Base-by-base conservation (phyloP, 2,888 invertebrate genomes). In the Stegana nigrithorax region DNA sequence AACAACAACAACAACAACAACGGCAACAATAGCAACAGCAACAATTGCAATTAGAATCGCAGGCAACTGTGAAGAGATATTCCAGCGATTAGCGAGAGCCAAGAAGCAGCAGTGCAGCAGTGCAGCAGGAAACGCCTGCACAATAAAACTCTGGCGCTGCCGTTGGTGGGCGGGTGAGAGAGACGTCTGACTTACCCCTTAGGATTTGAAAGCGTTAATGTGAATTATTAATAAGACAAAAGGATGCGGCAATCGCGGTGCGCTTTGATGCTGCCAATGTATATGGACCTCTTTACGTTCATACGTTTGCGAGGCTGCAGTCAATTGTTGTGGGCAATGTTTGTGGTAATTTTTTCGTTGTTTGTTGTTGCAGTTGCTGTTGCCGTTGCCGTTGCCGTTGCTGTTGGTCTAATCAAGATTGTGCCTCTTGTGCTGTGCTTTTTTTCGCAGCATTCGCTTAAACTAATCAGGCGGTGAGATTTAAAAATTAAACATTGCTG, bases 161-260 rank as follows among this genome's bases (percentile, higher is more conserved):
- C n/a, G n/a, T n/a, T n/a, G n/a, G n/a, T n/a, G n/a, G n/a, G n/a
- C n/a, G n/a, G n/a, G n/a, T n/a, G n/a, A n/a, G n/a, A n/a, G n/a
- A n/a, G n/a, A n/a, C n/a, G n/a, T n/a, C n/a, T n/a, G n/a, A n/a
- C n/a, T 64, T 64, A 32, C 29, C 32, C 59, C 59, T 47, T 17
- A 45, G 45, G 17, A 70, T 79, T 75, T 76, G 73, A 81, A 81
- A 83, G 83, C 82, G 82, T 83, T 84, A 83, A 84, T 84, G 83
- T 84, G 84, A 84, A 82, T 84, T 84, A 82, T 84, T 84, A 84
- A 84, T 84, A 84, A 83, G 81, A 81, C 81, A 78, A 78, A 78
- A 78, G 80, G 81, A 75, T 81, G 78, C 78, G 73, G 78, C 74
- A 60, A 61, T 62, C 61, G 72, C 76, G 80, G 78, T 69, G 6